Evolutionary conservation across 2,797 vertebrate species (phyloP).

Genomic region (Coreius guichenoti): DNA sequence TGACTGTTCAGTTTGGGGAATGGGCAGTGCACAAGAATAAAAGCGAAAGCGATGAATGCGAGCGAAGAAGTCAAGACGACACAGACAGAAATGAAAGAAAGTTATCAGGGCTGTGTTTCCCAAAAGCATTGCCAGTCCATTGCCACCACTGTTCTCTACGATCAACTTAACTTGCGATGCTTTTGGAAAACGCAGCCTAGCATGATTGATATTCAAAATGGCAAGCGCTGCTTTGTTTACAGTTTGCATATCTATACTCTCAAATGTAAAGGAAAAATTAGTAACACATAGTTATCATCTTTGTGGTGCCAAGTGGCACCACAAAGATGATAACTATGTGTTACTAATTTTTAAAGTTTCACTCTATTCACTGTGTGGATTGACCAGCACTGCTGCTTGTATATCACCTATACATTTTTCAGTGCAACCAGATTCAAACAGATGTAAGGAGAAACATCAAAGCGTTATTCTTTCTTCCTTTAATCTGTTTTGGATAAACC

Average conservation of each 20-base stretch:
- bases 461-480: slow-evolving; percentile 25
- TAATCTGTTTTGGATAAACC: slow-evolving; percentile 44
- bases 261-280: background rate
- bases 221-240: background rate
- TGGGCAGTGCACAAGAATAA: background rate
- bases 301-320: background rate
- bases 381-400: background rate
- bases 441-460: slow-evolving; percentile 37
- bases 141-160: background rate
- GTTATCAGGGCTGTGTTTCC: background rate
- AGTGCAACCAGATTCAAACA: background rate
- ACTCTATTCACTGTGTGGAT: background rate
- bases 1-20: background rate
- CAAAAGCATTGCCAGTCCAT: background rate
- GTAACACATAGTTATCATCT: too few species aligned
- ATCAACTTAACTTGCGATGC: background rate
- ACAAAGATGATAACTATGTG: too few species aligned
- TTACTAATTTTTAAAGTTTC: too few species aligned
- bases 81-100: background rate
- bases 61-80: background rate
- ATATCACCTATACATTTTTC: background rate
- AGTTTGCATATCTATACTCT: background rate
- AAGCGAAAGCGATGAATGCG: background rate
- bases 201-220: background rate
- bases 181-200: too few species aligned